A percentile compares a stretch with the other conserved stretches of the same genome.
Conservation (phyloP, 2,113 vertebrate species). For the Aptenodytes forsteri region DNA sequence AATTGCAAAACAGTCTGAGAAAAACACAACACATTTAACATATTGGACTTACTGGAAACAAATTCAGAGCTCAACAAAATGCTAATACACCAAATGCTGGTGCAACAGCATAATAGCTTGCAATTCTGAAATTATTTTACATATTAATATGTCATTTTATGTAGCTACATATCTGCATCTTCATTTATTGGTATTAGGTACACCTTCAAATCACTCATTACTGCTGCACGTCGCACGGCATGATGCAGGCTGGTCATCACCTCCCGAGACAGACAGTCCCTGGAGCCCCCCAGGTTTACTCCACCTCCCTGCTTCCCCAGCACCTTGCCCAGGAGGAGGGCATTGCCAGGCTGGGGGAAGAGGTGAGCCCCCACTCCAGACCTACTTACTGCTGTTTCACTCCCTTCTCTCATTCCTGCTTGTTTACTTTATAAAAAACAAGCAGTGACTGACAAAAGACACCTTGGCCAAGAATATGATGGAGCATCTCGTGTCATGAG, state of each 20-base stretch:
- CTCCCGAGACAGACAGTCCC: not conserved
- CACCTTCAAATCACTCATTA: not conserved
- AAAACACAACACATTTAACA: too few relatives aligned
- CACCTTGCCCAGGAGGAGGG: not conserved
- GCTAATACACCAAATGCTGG: not conserved
- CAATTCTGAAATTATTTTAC: not conserved
- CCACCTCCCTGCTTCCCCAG: not conserved
- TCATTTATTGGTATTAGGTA: not conserved
- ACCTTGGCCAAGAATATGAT: not conserved
- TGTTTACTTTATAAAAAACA: not conserved
- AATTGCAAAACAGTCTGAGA: not conserved
- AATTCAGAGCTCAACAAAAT: not conserved
- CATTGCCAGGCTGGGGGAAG: not conserved
- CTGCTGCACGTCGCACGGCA: not conserved
- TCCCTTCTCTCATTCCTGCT: not conserved
- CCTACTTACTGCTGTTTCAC: not conserved
- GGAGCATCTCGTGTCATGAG: not conserved
- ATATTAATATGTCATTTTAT: not conserved
- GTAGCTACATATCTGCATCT: not conserved
- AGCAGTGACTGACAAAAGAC: not conserved
- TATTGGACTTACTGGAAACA: not conserved
- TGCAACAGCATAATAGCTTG: not conserved
- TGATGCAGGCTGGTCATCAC: not conserved
- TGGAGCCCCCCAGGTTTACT: accelerated
- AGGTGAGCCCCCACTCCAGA: not conserved